A percentile compares a stretch with the other conserved stretches of the same genome.
Evolutionary conservation across 2,888 invertebrate genomes (phyloP).

Genomic region (Sinhomidia bicolor): DNA sequence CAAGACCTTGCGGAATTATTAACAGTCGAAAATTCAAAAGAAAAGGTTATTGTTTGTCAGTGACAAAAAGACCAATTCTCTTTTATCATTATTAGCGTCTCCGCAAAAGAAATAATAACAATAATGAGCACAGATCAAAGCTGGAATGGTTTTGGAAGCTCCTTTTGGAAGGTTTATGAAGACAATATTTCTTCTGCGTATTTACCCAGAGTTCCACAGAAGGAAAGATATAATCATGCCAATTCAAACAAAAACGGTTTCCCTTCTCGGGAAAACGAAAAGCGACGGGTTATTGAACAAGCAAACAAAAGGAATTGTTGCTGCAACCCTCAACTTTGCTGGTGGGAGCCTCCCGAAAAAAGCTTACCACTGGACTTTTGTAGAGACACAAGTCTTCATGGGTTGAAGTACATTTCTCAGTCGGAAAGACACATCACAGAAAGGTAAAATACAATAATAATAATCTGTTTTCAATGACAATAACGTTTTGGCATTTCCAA

Average conservation of each 20-base stretch:
- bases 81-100: slow-evolving; percentile 14
- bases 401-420: slow-evolving; percentile 47
- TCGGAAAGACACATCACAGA: slow-evolving; percentile 16
- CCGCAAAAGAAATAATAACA: too few species aligned
- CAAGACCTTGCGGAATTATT: too few species aligned
- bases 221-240: background rate
- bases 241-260: background rate
- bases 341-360: slow-evolving; percentile 55
- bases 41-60: too few species aligned
- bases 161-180: background rate
- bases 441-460: background rate
- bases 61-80: too few species aligned
- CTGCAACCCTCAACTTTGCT: slow-evolving; percentile 19
- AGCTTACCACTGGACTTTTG: slow-evolving; percentile 52
- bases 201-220: background rate
- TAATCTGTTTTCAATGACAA: background rate
- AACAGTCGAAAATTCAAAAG: too few species aligned
- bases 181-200: background rate
- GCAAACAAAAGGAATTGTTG: background rate
- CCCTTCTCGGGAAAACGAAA: background rate
- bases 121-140: background rate
- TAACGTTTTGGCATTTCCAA: background rate
- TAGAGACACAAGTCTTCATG: slow-evolving; percentile 49
- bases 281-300: background rate
- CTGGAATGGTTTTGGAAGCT: background rate